phyloP scores from a whole-genome alignment of 30 jellyfish, hydroid and myxozoan species.

The Aurelia aurita region DNA sequence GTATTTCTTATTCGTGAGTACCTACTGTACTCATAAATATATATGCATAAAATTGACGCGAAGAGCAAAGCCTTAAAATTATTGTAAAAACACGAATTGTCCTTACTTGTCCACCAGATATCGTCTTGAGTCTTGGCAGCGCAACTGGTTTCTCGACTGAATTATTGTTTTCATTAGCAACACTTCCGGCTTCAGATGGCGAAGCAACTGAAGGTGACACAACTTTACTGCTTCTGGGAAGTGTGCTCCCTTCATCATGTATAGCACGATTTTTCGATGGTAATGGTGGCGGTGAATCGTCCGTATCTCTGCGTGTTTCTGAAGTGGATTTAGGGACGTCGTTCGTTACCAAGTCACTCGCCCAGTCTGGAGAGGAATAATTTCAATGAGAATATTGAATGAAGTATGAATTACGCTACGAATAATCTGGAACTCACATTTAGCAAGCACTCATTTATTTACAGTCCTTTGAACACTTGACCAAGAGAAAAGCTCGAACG shows the following conservation, averaged over 20 bases:
- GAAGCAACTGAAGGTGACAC: not conserved
- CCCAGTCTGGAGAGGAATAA: slow-evolving; percentile 31
- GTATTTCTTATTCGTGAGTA: too few relatives aligned
- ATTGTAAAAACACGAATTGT: not conserved
- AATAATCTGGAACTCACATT: too few relatives aligned
- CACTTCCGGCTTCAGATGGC: slow-evolving; percentile 5
- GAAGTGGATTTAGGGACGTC: slow-evolving; percentile 64
- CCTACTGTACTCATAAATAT: too few relatives aligned
- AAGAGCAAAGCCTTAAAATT: too few relatives aligned
- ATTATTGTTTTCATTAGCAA: not conserved
- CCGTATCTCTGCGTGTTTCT: slow-evolving; percentile 36
- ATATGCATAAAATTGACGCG: too few relatives aligned
- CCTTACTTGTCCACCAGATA: slow-evolving; percentile 36
- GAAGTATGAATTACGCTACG: too few relatives aligned
- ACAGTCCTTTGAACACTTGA: too few relatives aligned
- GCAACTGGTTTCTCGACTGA: slow-evolving; percentile 42
- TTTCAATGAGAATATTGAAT: too few relatives aligned
- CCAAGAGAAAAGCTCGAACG: too few relatives aligned
- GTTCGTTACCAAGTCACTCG: slow-evolving; percentile 43
- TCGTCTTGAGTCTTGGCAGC: slow-evolving; percentile 57
- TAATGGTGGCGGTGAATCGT: slow-evolving; percentile 79
- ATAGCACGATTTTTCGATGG: slow-evolving; percentile 64
- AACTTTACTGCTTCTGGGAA: slow-evolving; percentile 51
- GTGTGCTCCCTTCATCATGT: slow-evolving; percentile 20
- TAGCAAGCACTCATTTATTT: too few relatives aligned